Base-by-base conservation (phyloP, 2,888 invertebrate species). In the Xestia rhomboidea region DNA sequence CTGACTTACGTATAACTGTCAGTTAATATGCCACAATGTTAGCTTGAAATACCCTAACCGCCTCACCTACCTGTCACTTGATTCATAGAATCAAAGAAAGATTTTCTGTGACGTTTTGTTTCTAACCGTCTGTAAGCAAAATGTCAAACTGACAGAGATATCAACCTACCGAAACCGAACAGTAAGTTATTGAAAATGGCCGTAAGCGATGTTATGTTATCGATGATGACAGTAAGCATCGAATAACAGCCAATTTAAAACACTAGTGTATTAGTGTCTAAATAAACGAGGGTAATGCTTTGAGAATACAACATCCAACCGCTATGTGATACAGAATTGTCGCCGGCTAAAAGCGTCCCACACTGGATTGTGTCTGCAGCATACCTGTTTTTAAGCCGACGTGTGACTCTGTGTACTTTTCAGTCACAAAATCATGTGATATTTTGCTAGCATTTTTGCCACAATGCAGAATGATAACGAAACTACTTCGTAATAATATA, bases 321-420 rank as follows among this genome's bases (percentile, higher is more conserved):
- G 4, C 34, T 46, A 34, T 21, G 46, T 57, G 46, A 46, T 10
- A 60, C 21, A 44, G 18, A 79, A 34, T 18, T 51, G 27, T 51
- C 27, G 34, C 10, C 41, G 18, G 72, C 30, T 79, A 49, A 79
- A 72, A 72, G 24, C 73, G 30, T 51, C 30, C 27, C 34, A 15
- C 34, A 60, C 57, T 51, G 41, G 24, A 66, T 80, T 78, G 49
- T 73, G 21, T 73, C 62, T 13, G n/a, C 72, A 49, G 18, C 44
- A 51, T 72, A 44, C 21, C 34, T 18, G 63, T 41, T 60, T 67
- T 24, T 34, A 54, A 79, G 57, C 34, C 24, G 49, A 64, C 70
- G 8, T n/a, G 41, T 71, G 34, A 79, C 49, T 49, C 60, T 57
- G 15, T 68, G 15, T 57, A 41, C 13, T 74, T 63, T 63, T 38